Evolutionary conservation across 2,888 invertebrate genomes (phyloP), one percentile per base, ranked within the genome.

Genomic region (Druceiella hillmani): DNA sequence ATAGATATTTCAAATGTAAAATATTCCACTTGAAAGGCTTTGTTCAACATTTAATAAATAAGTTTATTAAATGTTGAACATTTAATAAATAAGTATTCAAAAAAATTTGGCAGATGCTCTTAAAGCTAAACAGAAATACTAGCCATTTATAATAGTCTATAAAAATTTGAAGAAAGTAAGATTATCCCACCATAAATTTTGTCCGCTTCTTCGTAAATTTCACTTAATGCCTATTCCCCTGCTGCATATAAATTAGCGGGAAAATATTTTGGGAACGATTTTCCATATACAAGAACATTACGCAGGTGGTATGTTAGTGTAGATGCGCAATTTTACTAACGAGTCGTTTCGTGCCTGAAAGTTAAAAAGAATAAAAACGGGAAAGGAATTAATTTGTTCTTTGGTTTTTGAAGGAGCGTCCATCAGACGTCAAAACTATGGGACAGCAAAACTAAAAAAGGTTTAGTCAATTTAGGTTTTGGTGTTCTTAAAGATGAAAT

Each of bases 241-340:
- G 41, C 38, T 30, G 52, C 52, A 4, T 51, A 52, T 30, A 16
- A 29, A n/a, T 54, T 46, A 46, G 44, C 53, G 1, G 37, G 52
- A 5, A 33, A 40, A 17, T 33, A 33, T 13, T 52, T 52, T 37
- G 13, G 43, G 12, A 39, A 27, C 3, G 40, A 41, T 22, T 30
- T 53, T 6, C 51, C 53, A 15, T 50, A 53, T 44, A 33, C 47
- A 5, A 43, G 38, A 13, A 53, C 53, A 9, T 27, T 53, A 7
- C 26, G 24, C 11, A 47, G 39, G 26, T 55, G 52, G 53, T 50
- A 49, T 33, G 22, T 33, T 6, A 25, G 36, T 13, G 26, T 54
- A 12, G 38, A 52, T 44, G 51, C 48, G 1, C 41, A 47, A 54
- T 2, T 49, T 54, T 31, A 44, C 41, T 6, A 20, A 26, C 11